Evolutionary conservation across 2,797 vertebrate species (phyloP).

Genomic region (Helarctos malayanus): DNA sequence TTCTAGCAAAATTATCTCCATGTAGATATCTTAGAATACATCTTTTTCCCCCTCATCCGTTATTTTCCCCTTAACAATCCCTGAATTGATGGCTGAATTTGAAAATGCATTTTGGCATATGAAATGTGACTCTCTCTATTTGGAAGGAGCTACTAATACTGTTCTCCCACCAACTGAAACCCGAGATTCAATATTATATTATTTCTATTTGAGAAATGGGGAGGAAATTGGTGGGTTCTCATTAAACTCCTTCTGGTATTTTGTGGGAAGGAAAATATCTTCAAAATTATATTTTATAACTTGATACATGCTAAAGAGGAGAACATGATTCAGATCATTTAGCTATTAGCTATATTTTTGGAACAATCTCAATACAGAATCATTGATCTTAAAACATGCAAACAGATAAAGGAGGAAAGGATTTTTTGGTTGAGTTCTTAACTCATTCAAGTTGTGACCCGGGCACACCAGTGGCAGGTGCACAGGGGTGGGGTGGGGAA

Average conservation of each 20-base stretch:
- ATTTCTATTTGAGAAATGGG: constrained; percentile 76
- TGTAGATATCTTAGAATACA: neutral
- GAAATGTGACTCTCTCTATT: neutral
- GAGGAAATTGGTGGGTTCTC: constrained; percentile 74
- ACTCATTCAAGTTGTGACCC: neutral
- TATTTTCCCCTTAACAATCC: neutral
- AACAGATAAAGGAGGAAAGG: neutral
- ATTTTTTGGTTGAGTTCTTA: neutral
- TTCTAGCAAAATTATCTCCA: neutral
- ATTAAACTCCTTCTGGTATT: constrained; percentile 81
- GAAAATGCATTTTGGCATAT: neutral
- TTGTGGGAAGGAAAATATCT: constrained; percentile 74
- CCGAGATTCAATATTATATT: constrained; percentile 77
- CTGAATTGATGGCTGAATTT: neutral
- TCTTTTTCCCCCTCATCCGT: neutral
- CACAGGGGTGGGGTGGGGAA: neutral
- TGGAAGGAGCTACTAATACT: neutral
- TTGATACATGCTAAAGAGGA: constrained; percentile 13
- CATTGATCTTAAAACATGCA: neutral
- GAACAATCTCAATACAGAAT: neutral
- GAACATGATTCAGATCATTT: constrained; percentile 32
- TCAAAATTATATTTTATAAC: constrained; percentile 71
- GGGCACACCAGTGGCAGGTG: fast-evolving
- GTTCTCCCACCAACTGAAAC: constrained; percentile 5
- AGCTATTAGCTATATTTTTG: neutral